Percentiles rank a stretch among this genome's conserved stretches.
Evolutionary conservation across 2,888 invertebrate genomes (phyloP).

Genomic region (Tiliacea citrago): DNA sequence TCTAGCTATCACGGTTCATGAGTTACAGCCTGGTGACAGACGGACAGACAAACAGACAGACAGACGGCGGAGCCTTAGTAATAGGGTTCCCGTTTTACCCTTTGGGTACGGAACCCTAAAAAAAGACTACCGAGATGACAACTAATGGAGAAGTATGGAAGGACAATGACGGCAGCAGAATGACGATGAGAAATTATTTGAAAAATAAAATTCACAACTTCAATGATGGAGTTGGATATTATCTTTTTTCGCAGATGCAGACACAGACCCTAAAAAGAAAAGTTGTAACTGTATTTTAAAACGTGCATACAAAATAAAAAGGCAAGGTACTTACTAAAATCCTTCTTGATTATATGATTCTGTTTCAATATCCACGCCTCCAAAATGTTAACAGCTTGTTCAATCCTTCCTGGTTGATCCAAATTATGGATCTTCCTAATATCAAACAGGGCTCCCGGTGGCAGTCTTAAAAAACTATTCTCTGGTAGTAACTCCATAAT

Average conservation of each 20-base stretch:
- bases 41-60: no score
- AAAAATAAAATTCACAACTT: background rate
- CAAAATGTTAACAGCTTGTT: slow-evolving; percentile 71
- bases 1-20: no score
- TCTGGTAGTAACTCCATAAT: slow-evolving; percentile 67
- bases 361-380: slow-evolving; percentile 75
- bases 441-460: slow-evolving; percentile 61
- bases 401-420: slow-evolving; percentile 68
- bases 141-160: no score
- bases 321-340: slow-evolving; percentile 66
- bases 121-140: no score
- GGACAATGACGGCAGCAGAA: no score
- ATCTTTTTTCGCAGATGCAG: background rate
- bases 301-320: background rate
- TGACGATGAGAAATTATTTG: no score
- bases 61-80: no score
- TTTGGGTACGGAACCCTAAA: no score
- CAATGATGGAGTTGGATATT: background rate
- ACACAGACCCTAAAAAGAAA: no score
- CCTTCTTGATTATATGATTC: slow-evolving; percentile 67
- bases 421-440: slow-evolving; percentile 69
- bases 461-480: slow-evolving; percentile 61
- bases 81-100: no score
- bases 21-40: no score
- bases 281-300: background rate